Percentiles rank a stretch among this genome's conserved stretches.
Conservation (phyloP, 2,797 vertebrate genomes). For the Mustela erminea region DNA sequence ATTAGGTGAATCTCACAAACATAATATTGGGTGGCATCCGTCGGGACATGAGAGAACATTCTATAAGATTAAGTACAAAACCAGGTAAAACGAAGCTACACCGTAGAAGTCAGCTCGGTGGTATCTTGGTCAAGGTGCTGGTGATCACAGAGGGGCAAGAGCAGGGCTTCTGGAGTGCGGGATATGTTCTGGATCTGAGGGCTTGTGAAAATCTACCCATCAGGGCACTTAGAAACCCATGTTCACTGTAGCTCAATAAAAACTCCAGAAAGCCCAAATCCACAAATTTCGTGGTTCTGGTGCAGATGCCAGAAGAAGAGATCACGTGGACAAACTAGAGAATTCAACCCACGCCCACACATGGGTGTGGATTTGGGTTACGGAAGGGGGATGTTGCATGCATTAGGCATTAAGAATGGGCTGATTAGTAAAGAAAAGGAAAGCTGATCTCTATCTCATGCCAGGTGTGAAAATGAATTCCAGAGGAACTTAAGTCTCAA, state of each 20-base stretch:
- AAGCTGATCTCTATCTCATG: background rate
- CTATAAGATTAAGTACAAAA: background rate
- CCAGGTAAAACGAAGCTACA: background rate
- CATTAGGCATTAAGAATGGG: background rate
- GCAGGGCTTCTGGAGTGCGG: background rate
- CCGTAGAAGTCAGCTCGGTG: accelerated
- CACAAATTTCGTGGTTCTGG: background rate
- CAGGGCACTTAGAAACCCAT: background rate
- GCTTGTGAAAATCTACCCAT: accelerated
- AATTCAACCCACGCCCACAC: background rate
- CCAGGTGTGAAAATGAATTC: background rate
- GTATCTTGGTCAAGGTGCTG: background rate
- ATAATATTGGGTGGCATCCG: background rate
- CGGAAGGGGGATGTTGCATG: background rate
- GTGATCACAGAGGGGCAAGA: no score
- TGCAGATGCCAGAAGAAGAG: background rate
- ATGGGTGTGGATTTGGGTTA: accelerated
- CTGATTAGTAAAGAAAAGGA: background rate
- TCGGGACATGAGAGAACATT: background rate
- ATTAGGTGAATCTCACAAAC: background rate
- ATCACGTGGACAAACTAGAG: background rate
- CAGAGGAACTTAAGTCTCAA: background rate
- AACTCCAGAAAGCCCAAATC: background rate
- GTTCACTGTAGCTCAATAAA: background rate
- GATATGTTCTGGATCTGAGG: background rate